These are phyloP conservation scores for Telmatherina bonti DNA, from an alignment of 2,797 vertebrate species.

Conservation along the genomic window DNA sequence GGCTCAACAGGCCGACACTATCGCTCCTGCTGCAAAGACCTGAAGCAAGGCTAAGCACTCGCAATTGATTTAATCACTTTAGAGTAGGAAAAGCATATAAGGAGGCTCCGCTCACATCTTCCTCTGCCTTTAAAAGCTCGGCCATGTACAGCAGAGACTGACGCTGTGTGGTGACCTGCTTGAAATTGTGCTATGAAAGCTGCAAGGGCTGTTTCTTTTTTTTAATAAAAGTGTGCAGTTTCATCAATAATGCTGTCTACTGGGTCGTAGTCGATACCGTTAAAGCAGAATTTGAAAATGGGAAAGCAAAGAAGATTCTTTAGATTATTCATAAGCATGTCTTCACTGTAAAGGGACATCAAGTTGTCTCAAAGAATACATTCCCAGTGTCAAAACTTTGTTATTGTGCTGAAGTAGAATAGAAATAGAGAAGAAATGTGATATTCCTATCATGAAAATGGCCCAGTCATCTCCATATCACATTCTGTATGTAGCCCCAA, in stretches of 20 bases:
- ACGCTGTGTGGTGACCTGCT: not conserved
- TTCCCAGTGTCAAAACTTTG: too few relatives aligned
- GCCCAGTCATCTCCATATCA: too few relatives aligned
- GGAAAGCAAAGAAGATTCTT: not conserved
- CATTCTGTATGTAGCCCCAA: too few relatives aligned
- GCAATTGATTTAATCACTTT: conserved; percentile 75
- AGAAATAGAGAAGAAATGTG: too few relatives aligned
- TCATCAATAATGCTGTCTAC: conserved; percentile 29
- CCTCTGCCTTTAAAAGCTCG: conserved; percentile 48
- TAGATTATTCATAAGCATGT: too few relatives aligned
- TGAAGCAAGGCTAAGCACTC: conserved; percentile 61
- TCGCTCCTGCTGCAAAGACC: conserved; percentile 62
- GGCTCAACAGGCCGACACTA: conserved; percentile 61
- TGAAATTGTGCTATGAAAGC: conserved; percentile 37
- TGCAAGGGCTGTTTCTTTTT: conserved; percentile 23
- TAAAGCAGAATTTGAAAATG: not conserved
- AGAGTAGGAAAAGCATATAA: conserved; percentile 46
- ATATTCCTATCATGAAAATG: too few relatives aligned
- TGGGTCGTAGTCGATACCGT: conserved; percentile 36
- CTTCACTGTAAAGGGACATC: too few relatives aligned
- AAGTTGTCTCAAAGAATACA: too few relatives aligned
- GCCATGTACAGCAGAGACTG: conserved; percentile 35
- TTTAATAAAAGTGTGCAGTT: conserved; percentile 49
- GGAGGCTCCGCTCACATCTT: conserved; percentile 52
- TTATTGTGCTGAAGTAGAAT: too few relatives aligned